Percentiles rank a stretch among this genome's conserved stretches.
Conservation (phyloP, 1,140 invertebrate species). For the Drosophila bocki region DNA sequence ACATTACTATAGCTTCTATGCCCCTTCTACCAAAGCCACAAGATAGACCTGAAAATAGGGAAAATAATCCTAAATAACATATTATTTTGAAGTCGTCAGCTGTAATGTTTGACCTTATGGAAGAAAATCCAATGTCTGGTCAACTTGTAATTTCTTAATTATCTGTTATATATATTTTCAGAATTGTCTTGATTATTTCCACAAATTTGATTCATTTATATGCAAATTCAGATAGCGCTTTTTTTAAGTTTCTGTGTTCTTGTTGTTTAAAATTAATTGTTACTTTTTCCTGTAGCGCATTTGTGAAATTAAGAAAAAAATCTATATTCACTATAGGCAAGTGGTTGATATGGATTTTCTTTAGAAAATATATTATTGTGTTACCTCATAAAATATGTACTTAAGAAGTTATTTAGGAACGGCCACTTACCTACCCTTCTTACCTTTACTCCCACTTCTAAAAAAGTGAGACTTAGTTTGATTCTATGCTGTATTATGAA, state of each 20-base stretch:
- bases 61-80: conserved; percentile 54
- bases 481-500: conserved; percentile 1
- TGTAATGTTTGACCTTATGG: conserved; percentile 23
- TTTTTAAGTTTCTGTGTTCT: conserved; percentile 12
- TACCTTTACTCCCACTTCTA: conserved; percentile 17
- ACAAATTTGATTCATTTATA: conserved; percentile 18
- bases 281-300: conserved; percentile 4
- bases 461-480: not conserved
- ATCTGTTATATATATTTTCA: conserved; percentile 2
- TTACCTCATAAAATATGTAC: conserved; percentile 68
- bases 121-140: conserved; percentile 20
- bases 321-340: conserved; percentile 13
- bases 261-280: not conserved
- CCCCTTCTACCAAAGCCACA: conserved; percentile 59
- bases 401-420: conserved; percentile 56
- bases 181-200: conserved; percentile 23
- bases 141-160: not conserved
- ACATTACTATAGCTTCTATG: conserved; percentile 51
- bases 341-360: conserved; percentile 18
- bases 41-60: conserved; percentile 29
- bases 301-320: conserved; percentile 6
- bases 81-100: conserved; percentile 4
- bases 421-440: conserved; percentile 5
- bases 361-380: conserved; percentile 31
- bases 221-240: conserved; percentile 3